These are phyloP conservation scores for Salminus brasiliensis DNA, from an alignment of 2,113 vertebrate genomes.

Conservation along the genomic window DNA sequence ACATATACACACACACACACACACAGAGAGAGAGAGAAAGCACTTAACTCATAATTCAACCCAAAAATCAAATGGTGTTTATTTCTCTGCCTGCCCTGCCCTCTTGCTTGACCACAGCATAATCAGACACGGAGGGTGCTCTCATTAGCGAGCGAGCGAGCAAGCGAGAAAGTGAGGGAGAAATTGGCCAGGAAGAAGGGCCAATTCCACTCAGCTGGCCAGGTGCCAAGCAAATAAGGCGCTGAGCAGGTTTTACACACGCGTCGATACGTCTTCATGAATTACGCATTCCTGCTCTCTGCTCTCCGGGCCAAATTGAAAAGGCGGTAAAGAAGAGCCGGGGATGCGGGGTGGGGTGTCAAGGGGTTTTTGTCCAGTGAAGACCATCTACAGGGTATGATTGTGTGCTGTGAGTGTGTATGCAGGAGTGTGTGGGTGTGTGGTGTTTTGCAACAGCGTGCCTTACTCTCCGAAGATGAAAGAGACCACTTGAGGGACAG, in stretches of 20 bases:
- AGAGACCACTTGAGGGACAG: slow-evolving; percentile 50
- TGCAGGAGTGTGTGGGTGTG: slow-evolving; percentile 40
- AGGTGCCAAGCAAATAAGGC: slow-evolving; percentile 32
- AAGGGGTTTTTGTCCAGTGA: slow-evolving; percentile 62
- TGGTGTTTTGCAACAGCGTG: slow-evolving; percentile 35
- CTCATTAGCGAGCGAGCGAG: slow-evolving; percentile 27
- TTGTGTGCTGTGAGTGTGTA: slow-evolving; percentile 37
- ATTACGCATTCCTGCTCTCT: slow-evolving; percentile 60
- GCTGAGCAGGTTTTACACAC: slow-evolving; percentile 71
- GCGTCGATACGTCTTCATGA: slow-evolving; percentile 68
- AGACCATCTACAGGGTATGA: slow-evolving; percentile 52
- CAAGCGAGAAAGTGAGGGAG: not conserved
- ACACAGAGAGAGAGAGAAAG: not conserved
- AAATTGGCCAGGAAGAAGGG: not conserved
- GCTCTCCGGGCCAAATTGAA: slow-evolving; percentile 35
- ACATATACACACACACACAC: slow-evolving; percentile 19
- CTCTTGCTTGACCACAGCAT: not conserved
- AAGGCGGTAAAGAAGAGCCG: slow-evolving; percentile 20
- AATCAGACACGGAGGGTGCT: slow-evolving; percentile 40
- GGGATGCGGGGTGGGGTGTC: slow-evolving; percentile 40
- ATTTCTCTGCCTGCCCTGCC: not conserved
- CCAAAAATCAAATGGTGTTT: slow-evolving; percentile 15
- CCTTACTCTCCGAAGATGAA: slow-evolving; percentile 60
- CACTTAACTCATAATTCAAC: slow-evolving; percentile 1
- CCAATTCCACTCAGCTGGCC: slow-evolving; percentile 29